Base-by-base conservation (phyloP, 2,113 vertebrate genomes). In the Neodontobutis hainanensis region DNA sequence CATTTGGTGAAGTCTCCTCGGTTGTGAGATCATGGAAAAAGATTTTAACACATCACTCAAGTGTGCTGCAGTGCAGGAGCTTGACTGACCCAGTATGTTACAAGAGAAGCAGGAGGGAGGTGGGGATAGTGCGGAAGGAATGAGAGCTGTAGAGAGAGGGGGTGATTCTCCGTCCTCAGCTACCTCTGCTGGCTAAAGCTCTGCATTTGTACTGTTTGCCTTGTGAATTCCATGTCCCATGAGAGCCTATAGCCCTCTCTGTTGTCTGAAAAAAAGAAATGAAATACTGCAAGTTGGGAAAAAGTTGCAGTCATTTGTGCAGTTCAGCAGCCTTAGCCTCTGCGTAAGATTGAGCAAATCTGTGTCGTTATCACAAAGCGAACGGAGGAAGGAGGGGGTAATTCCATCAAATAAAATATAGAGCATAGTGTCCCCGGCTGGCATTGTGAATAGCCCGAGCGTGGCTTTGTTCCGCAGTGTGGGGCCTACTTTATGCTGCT, bases 61-160 rank as follows among this genome's bases (percentile, higher is more conserved):
- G 70, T 78, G 65, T 90, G 80, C 83, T 87, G 86, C 86, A 90
- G 86, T 87, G 76, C 85, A 88, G 79, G 42, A 83, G 66, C 73
- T 83, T 15, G 6, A 70, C 73, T 85, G 84, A 85, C 83, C 83
- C 80, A 83, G 61, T 85, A 82, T 76, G 73, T 65, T 64, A 69
- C 72, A 69, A 70, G 58, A 70, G 61, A 67, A 60, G 49, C 58
- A 49, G 32, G 14, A 62, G 19, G 40, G 47, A 52, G 27, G 44
- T 16, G 44, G 61, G 43, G 52, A n/a, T 36, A 12, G 14, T 11
- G 34, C 42, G 12, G 32, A 43, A 43, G 40, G 16, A 72, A 42
- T 59, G 45, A 50, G 12, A 57, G 61, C 49, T 55, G 19, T 27
- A 48, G 51, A 66, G 56, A 61, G 44, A 49, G 53, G 16, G 59